These are phyloP conservation scores for Halocaridina rubra DNA, from an alignment of 2,888 invertebrate genomes.

Conservation along the genomic window DNA sequence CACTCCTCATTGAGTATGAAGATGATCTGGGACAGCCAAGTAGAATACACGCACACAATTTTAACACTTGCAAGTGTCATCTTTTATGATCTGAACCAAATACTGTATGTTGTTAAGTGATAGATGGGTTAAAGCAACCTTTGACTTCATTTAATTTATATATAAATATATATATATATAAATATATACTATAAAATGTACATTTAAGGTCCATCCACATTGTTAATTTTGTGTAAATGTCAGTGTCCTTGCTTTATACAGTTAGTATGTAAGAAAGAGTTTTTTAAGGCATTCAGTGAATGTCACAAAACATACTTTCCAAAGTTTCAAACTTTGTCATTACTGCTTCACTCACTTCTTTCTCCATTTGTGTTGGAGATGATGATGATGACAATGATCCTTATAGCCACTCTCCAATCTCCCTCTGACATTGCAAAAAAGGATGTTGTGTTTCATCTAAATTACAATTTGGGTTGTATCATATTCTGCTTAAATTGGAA, in stretches of 20 bases:
- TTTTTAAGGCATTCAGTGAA: slow-evolving; percentile 45
- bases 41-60: too few relatives aligned
- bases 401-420: too few relatives aligned
- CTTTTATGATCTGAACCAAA: slow-evolving; percentile 56
- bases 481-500: too few relatives aligned
- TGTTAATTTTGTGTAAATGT: slow-evolving; percentile 58
- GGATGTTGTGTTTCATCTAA: too few relatives aligned
- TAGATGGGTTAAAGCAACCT: slow-evolving; percentile 38
- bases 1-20: too few relatives aligned
- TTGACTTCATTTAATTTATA: slow-evolving; percentile 58
- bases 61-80: slow-evolving; percentile 40
- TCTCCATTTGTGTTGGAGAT: slow-evolving; percentile 47
- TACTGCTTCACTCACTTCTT: slow-evolving; percentile 1
- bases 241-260: slow-evolving; percentile 49
- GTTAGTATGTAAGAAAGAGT: slow-evolving; percentile 37
- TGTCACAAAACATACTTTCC: slow-evolving; percentile 46
- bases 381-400: background rate
- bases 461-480: too few relatives aligned
- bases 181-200: slow-evolving; percentile 55
- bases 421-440: too few relatives aligned
- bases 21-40: too few relatives aligned
- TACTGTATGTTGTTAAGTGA: slow-evolving; percentile 55
- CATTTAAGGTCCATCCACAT: slow-evolving; percentile 60
- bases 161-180: too few relatives aligned
- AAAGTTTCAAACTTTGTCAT: slow-evolving; percentile 44